phyloP scores from a whole-genome alignment of 2,888 invertebrate species.

The Eupeodes latifasciatus region DNA sequence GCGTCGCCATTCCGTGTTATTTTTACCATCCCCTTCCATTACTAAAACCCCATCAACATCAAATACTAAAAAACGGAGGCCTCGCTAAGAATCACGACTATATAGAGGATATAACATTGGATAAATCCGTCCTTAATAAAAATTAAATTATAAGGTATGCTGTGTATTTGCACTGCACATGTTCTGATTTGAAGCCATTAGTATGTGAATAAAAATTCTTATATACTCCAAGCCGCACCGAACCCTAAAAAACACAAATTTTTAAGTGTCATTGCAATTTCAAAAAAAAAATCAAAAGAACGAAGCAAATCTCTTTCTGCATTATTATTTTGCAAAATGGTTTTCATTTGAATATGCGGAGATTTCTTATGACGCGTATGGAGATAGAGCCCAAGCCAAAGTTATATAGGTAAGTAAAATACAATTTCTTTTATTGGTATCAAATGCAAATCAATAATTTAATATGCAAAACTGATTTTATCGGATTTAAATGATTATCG shows the following conservation, averaged over 20 bases:
- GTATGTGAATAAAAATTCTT: constrained; percentile 41
- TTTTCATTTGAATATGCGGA: constrained; percentile 33
- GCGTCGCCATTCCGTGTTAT: constrained; percentile 39
- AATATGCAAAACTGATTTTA: constrained; percentile 71
- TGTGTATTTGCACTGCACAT: constrained; percentile 48
- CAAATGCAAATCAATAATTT: constrained; percentile 73
- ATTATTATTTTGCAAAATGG: constrained; percentile 29
- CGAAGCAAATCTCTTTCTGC: background rate
- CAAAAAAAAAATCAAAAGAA: background rate
- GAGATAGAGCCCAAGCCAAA: background rate
- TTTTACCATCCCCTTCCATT: constrained; percentile 16
- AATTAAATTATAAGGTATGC: constrained; percentile 46
- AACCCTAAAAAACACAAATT: constrained; percentile 38
- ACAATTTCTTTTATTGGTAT: constrained; percentile 45
- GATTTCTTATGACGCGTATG: background rate
- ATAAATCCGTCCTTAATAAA: constrained; percentile 65
- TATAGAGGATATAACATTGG: constrained; percentile 49
- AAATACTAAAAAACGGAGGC: constrained; percentile 31
- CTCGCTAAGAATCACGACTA: background rate
- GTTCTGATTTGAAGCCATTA: constrained; percentile 71
- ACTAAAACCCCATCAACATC: constrained; percentile 8
- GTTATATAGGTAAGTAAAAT: background rate
- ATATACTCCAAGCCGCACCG: background rate
- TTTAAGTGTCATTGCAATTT: constrained; percentile 48
- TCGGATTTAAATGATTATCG: constrained; percentile 70